Evolutionary conservation across 2,797 vertebrate species (phyloP).

Genomic region (Hybognathus amarus): DNA sequence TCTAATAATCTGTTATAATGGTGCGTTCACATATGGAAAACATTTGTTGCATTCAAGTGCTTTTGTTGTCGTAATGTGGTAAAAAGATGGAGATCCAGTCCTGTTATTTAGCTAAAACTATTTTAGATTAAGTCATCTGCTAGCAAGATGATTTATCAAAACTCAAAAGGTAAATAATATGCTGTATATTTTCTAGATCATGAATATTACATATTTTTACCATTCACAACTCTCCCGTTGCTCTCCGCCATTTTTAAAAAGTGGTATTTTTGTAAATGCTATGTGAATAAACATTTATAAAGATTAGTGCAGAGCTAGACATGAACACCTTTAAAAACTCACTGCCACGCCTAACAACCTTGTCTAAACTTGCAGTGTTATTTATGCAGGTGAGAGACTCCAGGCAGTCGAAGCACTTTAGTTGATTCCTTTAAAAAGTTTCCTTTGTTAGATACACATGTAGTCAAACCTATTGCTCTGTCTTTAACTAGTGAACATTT

Average conservation of each 20-base stretch:
- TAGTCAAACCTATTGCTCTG: not conserved
- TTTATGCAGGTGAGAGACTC: conserved; percentile 31
- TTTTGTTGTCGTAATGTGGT: no score
- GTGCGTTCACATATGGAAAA: no score
- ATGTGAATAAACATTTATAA: not conserved
- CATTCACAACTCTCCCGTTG: no score
- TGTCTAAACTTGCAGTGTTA: conserved; percentile 69
- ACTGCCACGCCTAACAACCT: conserved; percentile 45
- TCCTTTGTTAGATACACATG: not conserved
- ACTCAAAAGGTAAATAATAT: no score
- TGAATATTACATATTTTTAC: no score
- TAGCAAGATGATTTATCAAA: no score
- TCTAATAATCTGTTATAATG: not conserved
- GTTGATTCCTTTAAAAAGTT: not conserved
- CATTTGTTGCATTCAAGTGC: no score
- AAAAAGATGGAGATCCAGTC: no score
- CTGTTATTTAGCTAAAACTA: no score
- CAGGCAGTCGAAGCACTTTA: conserved; percentile 19
- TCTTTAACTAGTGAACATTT: conserved; percentile 26
- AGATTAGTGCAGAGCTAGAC: not conserved
- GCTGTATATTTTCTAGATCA: no score
- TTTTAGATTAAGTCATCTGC: no score
- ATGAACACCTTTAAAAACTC: not conserved
- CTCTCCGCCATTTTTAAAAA: no score
- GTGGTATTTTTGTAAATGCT: not conserved